Conservation (phyloP, 92 coral and sea anemone genomes). For the Epizoanthus illoricatus region DNA sequence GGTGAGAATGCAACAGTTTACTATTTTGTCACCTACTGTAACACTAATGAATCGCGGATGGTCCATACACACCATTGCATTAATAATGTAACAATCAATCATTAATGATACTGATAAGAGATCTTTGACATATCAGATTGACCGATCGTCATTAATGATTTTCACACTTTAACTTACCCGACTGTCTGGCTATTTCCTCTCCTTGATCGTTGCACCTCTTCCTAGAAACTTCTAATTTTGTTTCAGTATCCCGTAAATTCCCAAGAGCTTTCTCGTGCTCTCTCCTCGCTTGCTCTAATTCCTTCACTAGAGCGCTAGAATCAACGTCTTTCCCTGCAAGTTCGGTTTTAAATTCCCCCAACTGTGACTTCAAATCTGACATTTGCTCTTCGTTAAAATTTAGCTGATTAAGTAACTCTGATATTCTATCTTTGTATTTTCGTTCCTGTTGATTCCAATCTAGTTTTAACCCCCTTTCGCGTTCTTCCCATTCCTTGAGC, state of each 20-base stretch:
- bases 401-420: constrained; percentile 77
- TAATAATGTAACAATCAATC: too few species aligned
- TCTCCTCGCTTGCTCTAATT: constrained; percentile 63
- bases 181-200: constrained; percentile 75
- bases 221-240: constrained; percentile 65
- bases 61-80: too few species aligned
- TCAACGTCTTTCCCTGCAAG: constrained; percentile 55
- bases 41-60: too few species aligned
- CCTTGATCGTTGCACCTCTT: constrained; percentile 81
- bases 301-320: constrained; percentile 51
- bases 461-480: constrained; percentile 63
- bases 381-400: constrained; percentile 70
- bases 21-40: too few species aligned
- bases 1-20: too few species aligned
- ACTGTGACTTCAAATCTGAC: constrained; percentile 57
- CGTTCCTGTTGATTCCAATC: constrained; percentile 90
- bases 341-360: constrained; percentile 63
- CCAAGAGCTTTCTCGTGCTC: constrained; percentile 65
- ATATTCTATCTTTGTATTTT: constrained; percentile 91
- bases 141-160: not conserved
- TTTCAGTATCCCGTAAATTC: constrained; percentile 72
- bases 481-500: constrained; percentile 65
- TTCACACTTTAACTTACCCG: constrained; percentile 64
- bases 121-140: too few species aligned
- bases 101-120: too few species aligned